Conservation (phyloP, 2,888 invertebrate genomes). For the Phaedon cochleariae region DNA sequence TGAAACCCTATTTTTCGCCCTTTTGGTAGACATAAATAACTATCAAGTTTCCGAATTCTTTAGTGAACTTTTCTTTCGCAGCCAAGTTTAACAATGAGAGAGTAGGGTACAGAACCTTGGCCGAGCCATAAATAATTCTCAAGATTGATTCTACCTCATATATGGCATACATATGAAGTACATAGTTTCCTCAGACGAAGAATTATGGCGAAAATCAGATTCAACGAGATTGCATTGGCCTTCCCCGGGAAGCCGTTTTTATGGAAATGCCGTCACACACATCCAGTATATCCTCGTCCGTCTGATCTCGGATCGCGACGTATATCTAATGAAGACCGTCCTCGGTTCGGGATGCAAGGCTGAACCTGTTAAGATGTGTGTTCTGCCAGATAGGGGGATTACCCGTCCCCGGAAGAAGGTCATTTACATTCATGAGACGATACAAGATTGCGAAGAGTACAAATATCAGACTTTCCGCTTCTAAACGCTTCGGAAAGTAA, state of each 20-base stretch:
- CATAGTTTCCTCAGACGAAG: too few relatives aligned
- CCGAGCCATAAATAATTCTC: too few relatives aligned
- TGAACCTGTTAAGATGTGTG: slow-evolving; percentile 55
- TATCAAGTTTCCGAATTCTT: too few relatives aligned
- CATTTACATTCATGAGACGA: slow-evolving; percentile 62
- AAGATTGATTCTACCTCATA: too few relatives aligned
- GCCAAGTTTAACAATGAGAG: too few relatives aligned
- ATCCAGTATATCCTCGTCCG: slow-evolving; percentile 12
- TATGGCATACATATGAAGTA: too few relatives aligned
- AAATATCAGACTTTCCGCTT: slow-evolving; percentile 56
- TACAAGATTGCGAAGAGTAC: slow-evolving; percentile 57
- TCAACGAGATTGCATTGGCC: too few relatives aligned
- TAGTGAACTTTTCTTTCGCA: too few relatives aligned
- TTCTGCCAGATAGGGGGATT: slow-evolving; percentile 47
- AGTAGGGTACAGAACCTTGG: too few relatives aligned
- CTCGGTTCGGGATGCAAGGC: slow-evolving; percentile 45
- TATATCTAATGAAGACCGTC: slow-evolving; percentile 51
- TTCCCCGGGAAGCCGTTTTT: neutral
- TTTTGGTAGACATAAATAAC: too few relatives aligned
- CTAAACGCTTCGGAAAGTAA: slow-evolving; percentile 54
- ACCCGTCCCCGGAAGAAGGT: slow-evolving; percentile 45
- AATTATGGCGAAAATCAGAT: too few relatives aligned
- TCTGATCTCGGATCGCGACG: slow-evolving; percentile 40
- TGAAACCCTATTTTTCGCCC: too few relatives aligned
- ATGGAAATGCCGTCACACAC: slow-evolving; percentile 12